These are phyloP conservation scores for Cecropterus lyciades DNA, from an alignment of 1,140 invertebrate species.

Conservation along the genomic window DNA sequence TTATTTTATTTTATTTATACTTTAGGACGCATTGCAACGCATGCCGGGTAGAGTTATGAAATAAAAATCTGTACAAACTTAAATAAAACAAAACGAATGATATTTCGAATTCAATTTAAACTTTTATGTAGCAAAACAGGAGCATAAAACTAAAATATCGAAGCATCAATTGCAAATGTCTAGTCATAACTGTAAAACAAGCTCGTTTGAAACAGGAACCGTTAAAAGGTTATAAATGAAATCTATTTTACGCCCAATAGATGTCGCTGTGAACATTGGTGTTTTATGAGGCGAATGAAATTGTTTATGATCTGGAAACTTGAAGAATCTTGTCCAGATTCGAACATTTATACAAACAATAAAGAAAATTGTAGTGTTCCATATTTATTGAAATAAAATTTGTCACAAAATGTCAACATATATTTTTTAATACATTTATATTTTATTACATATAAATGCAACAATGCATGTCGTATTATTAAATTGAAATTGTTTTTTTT, in stretches of 20 bases:
- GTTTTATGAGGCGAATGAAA: conserved; percentile 29
- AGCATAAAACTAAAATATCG: conserved; percentile 17
- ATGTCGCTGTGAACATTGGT: conserved; percentile 32
- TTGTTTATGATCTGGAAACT: conserved; percentile 18
- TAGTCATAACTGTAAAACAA: conserved; percentile 34
- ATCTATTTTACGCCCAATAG: conserved; percentile 35
- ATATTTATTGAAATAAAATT: no score
- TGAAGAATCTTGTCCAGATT: neutral
- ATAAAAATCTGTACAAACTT: no score
- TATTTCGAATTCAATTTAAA: neutral
- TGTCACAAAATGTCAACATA: no score
- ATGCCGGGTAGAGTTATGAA: no score
- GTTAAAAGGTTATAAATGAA: conserved; percentile 35
- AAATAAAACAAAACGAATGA: neutral
- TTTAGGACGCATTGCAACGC: no score
- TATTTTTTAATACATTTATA: no score
- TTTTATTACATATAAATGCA: no score
- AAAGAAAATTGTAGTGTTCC: no score
- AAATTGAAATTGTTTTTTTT: no score
- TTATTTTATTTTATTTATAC: no score
- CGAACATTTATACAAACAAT: no score
- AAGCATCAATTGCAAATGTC: conserved; percentile 14
- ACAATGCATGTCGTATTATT: no score
- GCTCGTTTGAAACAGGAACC: conserved; percentile 28
- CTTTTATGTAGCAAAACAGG: neutral